Conservation (phyloP, 2,797 vertebrate genomes). For the Pseudomugil gertrudae region DNA sequence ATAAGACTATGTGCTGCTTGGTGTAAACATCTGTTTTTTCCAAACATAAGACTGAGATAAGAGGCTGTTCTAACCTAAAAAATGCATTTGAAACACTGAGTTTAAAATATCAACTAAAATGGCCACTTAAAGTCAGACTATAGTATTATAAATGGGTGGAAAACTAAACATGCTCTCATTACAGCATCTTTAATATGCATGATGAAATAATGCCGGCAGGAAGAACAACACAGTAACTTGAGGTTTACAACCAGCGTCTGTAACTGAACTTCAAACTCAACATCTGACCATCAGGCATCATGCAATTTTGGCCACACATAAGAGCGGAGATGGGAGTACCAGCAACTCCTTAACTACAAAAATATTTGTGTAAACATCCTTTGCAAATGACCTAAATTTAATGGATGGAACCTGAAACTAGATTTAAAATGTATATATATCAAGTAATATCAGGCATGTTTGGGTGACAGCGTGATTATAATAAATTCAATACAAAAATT, state of each 20-base stretch:
- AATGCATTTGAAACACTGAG: background rate
- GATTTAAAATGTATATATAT: conserved; percentile 9
- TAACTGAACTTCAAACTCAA: conserved; percentile 51
- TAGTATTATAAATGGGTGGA: background rate
- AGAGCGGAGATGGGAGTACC: conserved; percentile 5
- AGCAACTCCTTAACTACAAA: conserved; percentile 17
- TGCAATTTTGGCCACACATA: conserved; percentile 34
- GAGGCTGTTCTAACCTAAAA: background rate
- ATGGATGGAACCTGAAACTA: conserved; percentile 21
- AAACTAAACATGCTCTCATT: background rate
- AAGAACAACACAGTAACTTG: background rate
- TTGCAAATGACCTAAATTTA: conserved; percentile 15
- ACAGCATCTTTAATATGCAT: background rate
- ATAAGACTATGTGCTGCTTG: background rate
- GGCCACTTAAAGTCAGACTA: no score
- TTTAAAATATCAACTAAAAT: background rate
- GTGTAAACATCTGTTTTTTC: background rate
- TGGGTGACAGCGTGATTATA: conserved; percentile 23
- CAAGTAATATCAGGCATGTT: background rate
- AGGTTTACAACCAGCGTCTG: conserved; percentile 15
- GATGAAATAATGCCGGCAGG: background rate
- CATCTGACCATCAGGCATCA: conserved; percentile 23
- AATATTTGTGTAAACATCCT: conserved; percentile 24
- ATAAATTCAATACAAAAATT: conserved; percentile 41
- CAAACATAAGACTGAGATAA: background rate